These are phyloP conservation scores for Alsophila aescularia DNA, from an alignment of 2,888 invertebrate species.

Conservation along the genomic window DNA sequence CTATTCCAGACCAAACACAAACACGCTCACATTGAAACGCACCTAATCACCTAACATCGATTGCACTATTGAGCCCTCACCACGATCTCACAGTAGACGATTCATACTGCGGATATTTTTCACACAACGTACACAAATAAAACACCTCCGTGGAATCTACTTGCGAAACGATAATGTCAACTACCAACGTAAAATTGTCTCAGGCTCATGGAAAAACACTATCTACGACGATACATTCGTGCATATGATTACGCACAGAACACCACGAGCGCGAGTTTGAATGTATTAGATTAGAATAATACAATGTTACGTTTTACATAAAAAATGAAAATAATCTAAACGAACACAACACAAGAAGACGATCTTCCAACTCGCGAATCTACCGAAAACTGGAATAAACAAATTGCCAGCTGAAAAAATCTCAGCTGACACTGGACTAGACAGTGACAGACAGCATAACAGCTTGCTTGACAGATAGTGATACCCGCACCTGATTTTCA, in stretches of 20 bases:
- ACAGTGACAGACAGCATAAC: constrained; percentile 25
- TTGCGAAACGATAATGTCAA: constrained; percentile 80
- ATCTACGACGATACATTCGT: constrained; percentile 21
- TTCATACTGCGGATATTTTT: constrained; percentile 57
- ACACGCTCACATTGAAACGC: constrained; percentile 53
- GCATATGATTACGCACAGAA: constrained; percentile 21
- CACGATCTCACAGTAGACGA: constrained; percentile 43
- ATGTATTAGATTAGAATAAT: constrained; percentile 38
- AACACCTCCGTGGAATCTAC: constrained; percentile 69
- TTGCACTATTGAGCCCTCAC: constrained; percentile 43
- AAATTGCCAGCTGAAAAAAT: constrained; percentile 36
- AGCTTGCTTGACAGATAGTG: constrained; percentile 3
- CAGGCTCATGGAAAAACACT: constrained; percentile 32
- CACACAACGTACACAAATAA: constrained; percentile 76
- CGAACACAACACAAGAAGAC: constrained; percentile 38
- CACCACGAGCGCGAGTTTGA: constrained; percentile 24
- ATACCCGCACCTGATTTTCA: not conserved
- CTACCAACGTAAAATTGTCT: constrained; percentile 66
- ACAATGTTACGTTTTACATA: constrained; percentile 39
- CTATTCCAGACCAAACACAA: constrained; percentile 27
- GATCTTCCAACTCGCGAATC: constrained; percentile 51
- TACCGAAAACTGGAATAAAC: constrained; percentile 60
- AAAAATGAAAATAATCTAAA: constrained; percentile 34
- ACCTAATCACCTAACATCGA: constrained; percentile 46
- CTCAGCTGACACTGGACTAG: constrained; percentile 38